Conservation (phyloP, 2,888 invertebrate species). For the Lypha dubia region DNA sequence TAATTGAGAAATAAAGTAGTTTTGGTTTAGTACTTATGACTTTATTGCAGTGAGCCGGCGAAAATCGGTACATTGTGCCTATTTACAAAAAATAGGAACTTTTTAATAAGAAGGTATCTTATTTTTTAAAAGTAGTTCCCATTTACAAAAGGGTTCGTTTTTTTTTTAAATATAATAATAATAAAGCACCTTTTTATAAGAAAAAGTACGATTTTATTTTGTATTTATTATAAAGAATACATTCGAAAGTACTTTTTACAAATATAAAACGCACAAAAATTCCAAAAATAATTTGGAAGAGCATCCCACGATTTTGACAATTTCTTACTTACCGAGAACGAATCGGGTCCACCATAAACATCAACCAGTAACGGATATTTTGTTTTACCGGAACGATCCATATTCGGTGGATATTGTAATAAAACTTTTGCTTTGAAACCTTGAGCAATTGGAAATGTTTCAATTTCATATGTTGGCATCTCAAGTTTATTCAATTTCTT, state of each 20-base stretch:
- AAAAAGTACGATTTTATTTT: no score
- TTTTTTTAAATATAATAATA: no score
- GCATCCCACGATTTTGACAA: neutral
- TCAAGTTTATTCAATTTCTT: constrained; percentile 84
- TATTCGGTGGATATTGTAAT: constrained; percentile 89
- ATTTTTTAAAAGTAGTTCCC: no score
- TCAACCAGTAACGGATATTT: constrained; percentile 92
- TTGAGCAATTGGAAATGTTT: constrained; percentile 87
- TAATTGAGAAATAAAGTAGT: no score
- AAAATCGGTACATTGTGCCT: no score
- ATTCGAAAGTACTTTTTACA: no score
- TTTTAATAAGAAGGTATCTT: neutral
- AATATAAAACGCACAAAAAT: no score
- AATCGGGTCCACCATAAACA: constrained; percentile 97
- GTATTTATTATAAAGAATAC: no score
- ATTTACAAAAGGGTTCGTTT: neutral
- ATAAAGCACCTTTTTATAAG: no score
- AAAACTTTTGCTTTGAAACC: constrained; percentile 89
- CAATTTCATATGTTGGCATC: constrained; percentile 86
- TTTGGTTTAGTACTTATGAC: no score
- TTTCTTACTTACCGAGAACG: constrained; percentile 88
- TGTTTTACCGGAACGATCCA: constrained; percentile 86
- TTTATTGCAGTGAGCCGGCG: no score
- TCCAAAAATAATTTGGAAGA: no score
- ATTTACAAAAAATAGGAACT: neutral